A percentile compares a stretch with the other conserved stretches of the same genome.
phyloP scores from a whole-genome alignment of 2,113 vertebrate genomes.

The Empidonax traillii region DNA sequence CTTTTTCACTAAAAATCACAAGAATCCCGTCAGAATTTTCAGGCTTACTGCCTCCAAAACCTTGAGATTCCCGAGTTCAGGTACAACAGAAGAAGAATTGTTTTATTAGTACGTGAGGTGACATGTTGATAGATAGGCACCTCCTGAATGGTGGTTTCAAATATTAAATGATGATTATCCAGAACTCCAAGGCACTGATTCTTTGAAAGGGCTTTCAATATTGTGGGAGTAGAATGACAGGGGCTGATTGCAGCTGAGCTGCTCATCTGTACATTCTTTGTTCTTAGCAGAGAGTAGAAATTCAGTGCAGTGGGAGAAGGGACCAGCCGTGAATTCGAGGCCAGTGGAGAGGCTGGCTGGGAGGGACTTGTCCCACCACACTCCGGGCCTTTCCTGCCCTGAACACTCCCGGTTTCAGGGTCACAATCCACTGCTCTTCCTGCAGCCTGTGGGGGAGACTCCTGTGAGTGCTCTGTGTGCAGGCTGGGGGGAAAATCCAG shows the following conservation, averaged over 20 bases:
- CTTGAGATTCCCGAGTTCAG: background rate
- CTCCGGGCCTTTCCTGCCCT: background rate
- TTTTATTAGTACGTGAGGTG: background rate
- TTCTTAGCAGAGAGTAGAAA: background rate
- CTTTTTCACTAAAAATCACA: background rate
- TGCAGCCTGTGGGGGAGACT: fast-evolving
- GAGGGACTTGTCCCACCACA: background rate
- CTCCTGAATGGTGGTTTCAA: conserved; percentile 25
- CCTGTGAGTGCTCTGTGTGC: background rate
- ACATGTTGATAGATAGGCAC: background rate
- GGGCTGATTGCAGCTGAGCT: background rate
- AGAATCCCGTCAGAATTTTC: background rate
- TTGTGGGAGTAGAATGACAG: conserved; percentile 20
- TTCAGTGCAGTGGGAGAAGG: background rate
- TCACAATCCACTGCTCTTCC: background rate
- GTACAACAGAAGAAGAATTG: background rate
- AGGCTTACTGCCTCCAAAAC: background rate
- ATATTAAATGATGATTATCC: conserved; percentile 9
- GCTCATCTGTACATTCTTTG: background rate
- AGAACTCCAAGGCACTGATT: conserved; percentile 1
- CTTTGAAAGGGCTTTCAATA: conserved; percentile 8
- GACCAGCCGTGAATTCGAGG: background rate
- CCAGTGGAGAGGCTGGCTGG: fast-evolving
- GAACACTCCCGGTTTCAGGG: background rate
- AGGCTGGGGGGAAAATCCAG: background rate